Evolutionary conservation across 2,888 invertebrate genomes (phyloP).

Genomic region (Pinctada fucata): DNA sequence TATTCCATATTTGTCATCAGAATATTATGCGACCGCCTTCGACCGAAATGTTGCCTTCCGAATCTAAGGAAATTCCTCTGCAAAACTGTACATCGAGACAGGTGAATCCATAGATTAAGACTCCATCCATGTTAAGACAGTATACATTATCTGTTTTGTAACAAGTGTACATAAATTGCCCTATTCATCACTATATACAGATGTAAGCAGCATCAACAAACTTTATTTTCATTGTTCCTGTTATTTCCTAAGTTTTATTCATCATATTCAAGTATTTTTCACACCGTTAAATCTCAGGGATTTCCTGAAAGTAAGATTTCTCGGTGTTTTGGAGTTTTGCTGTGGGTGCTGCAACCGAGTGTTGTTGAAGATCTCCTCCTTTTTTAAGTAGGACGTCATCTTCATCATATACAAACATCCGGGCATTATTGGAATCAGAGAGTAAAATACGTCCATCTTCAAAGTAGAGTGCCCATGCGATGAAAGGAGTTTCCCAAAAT

Average conservation of each 20-base stretch:
- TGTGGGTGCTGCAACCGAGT: too few relatives aligned
- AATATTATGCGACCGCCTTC: slow-evolving; percentile 30
- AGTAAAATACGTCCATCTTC: too few relatives aligned
- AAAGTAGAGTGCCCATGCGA: too few relatives aligned
- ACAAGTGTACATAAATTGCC: background rate
- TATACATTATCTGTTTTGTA: too few relatives aligned
- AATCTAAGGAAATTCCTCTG: slow-evolving; percentile 12
- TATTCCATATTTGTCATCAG: too few relatives aligned
- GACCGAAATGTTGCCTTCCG: slow-evolving; percentile 21
- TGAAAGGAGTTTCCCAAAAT: too few relatives aligned
- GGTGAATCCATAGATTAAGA: slow-evolving; percentile 3
- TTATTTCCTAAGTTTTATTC: slow-evolving; percentile 6
- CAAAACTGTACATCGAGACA: slow-evolving; percentile 18
- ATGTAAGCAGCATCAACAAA: slow-evolving; percentile 14
- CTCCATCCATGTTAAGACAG: slow-evolving; percentile 1
- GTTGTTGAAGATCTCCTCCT: too few relatives aligned
- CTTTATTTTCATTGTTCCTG: slow-evolving; percentile 6
- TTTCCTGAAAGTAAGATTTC: slow-evolving; percentile 23
- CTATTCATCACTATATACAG: background rate
- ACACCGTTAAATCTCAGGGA: slow-evolving; percentile 29
- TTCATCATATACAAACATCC: too few relatives aligned
- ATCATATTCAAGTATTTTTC: slow-evolving; percentile 7
- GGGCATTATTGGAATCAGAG: too few relatives aligned
- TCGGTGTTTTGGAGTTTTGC: too few relatives aligned
- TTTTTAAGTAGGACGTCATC: too few relatives aligned